These are phyloP conservation scores for Dipodomys ordii DNA, from an alignment of 2,113 vertebrate genomes.

Conservation along the genomic window DNA sequence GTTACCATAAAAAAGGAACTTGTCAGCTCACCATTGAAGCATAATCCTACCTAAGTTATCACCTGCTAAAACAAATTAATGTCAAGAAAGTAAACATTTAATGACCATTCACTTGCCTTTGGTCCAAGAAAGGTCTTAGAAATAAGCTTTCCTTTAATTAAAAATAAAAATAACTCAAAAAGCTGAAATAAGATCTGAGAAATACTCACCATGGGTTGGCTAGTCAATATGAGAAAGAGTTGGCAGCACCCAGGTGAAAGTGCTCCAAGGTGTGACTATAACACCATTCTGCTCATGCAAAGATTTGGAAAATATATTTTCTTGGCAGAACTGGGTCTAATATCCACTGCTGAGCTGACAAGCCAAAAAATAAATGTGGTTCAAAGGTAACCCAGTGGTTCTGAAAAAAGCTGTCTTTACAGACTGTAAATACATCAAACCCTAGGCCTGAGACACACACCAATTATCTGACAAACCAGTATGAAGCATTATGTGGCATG, in stretches of 20 bases:
- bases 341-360: slow-evolving; percentile 39
- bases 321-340: slow-evolving; percentile 56
- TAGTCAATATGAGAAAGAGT: slow-evolving; percentile 40
- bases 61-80: slow-evolving; percentile 66
- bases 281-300: slow-evolving; percentile 56
- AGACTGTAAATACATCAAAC: slow-evolving; percentile 49
- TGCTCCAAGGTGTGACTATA: slow-evolving; percentile 62
- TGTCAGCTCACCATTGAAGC: slow-evolving; percentile 50
- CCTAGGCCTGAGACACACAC: neutral
- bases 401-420: slow-evolving; percentile 68
- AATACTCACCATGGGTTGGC: slow-evolving; percentile 23
- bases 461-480: neutral
- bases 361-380: slow-evolving; percentile 65
- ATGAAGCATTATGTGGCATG: neutral
- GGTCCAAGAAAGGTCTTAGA: slow-evolving; percentile 64
- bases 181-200: slow-evolving; percentile 73
- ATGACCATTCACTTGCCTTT: slow-evolving; percentile 71
- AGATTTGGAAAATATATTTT: slow-evolving; percentile 71
- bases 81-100: slow-evolving; percentile 73
- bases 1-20: slow-evolving; percentile 24
- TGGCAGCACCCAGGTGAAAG: slow-evolving; percentile 47
- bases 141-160: slow-evolving; percentile 74
- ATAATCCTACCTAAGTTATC: slow-evolving; percentile 69
- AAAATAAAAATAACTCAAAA: slow-evolving; percentile 71
- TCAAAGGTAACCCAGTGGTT: slow-evolving; percentile 59